Base-by-base conservation (phyloP, 2,797 vertebrate genomes). In the Dicrostonyx torquatus region DNA sequence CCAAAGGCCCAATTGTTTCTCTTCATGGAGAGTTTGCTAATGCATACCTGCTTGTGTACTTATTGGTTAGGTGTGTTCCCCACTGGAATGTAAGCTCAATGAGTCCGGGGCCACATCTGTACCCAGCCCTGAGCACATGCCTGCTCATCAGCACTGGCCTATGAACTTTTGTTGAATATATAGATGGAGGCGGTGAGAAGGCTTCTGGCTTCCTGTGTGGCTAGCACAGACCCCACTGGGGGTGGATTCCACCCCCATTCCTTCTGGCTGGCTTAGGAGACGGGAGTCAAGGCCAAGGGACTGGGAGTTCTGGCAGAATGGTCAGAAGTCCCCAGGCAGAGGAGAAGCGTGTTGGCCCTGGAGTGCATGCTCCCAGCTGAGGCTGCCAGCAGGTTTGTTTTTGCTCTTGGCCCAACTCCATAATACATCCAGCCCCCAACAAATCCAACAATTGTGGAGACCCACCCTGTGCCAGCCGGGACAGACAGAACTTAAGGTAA, bases 251-350 rank as follows among this genome's bases (percentile, higher is more conserved):
- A 37, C 37, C 5, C 43, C 12, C 26, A 43, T 14, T n/a, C 50
- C 0, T 0, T 0, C 58, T 26, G 45, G 83, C 76, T 14, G 6
- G 55, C 89, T 77, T 55, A 66, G 72, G 22, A 85, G 31, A 48
- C 83, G 86, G 82, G 50, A 96, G 86, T 72, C 66, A 64, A 11
- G 45, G 26, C 78, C 79, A 77, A 37, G 72, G 72, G 34, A 75
- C 84, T 85, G 80, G 76, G 79, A 22, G 60, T 91, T 93, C 89
- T 92, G 83, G 70, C 58, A 85, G 50, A 75, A 12, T 1, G 58
- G 26, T n/a, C 22, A 50, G n/a, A 62, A 90, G 83, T 58, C 55
- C 43, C 76, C 8, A 58, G 92, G 79, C 83, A 58, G 75, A 78
- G 53, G 60, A 82, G n/a, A 89, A 6, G 73, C 5, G 15, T 34